phyloP scores from a whole-genome alignment of 2,797 vertebrate genomes.

The Vireo griseus region DNA sequence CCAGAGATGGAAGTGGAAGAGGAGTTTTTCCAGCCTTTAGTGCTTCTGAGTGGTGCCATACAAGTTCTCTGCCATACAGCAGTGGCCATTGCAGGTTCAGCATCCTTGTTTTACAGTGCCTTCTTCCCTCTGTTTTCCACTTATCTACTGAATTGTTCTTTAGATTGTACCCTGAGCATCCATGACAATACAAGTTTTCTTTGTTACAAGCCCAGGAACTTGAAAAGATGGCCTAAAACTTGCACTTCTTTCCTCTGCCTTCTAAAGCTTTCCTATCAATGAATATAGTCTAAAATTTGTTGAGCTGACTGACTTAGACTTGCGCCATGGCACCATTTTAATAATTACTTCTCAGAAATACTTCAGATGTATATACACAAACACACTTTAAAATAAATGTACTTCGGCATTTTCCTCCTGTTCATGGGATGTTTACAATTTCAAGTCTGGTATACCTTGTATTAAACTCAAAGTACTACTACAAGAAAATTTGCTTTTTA shows the following conservation, averaged over 20 bases:
- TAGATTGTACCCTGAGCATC: background rate
- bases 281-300: background rate
- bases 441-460: background rate
- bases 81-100: background rate
- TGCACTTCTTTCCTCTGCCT: background rate
- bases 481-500: background rate
- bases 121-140: background rate
- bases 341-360: background rate
- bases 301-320: background rate
- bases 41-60: background rate
- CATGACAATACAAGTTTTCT: rapidly evolving
- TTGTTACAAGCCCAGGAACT: background rate
- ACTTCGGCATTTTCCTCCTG: background rate
- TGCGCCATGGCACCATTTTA: background rate
- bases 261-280: background rate
- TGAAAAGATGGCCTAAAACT: background rate
- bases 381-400: background rate
- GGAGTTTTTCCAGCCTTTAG: background rate
- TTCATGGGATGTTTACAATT: background rate
- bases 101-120: background rate
- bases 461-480: background rate
- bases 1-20: background rate
- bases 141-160: background rate
- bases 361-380: background rate
- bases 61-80: background rate